Percentiles rank a stretch among this genome's conserved stretches.
These are phyloP conservation scores for Pachymerium ferrugineum DNA, from an alignment of 2,888 invertebrate genomes.

Conservation along the genomic window DNA sequence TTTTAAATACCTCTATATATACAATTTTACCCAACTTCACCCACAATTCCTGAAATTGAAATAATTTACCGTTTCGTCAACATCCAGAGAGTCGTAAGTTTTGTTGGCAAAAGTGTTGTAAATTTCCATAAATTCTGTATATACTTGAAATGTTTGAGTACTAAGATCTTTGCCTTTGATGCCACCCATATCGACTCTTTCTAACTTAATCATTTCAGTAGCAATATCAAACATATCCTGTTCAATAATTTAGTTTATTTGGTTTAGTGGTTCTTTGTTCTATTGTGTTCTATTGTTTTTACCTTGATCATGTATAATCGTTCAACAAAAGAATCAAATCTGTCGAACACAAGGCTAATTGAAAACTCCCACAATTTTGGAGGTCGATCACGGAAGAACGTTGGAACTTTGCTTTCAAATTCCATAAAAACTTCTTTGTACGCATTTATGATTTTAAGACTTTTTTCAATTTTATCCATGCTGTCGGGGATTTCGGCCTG, in stretches of 20 bases:
- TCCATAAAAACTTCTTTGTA: slow-evolving; percentile 57
- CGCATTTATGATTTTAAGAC: slow-evolving; percentile 32
- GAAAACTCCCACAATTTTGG: slow-evolving; percentile 77
- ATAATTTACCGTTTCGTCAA: too few relatives aligned
- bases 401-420: slow-evolving; percentile 62
- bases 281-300: too few relatives aligned
- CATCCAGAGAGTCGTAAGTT: slow-evolving; percentile 56
- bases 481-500: slow-evolving; percentile 94
- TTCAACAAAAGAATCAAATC: slow-evolving; percentile 69
- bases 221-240: slow-evolving; percentile 90
- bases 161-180: slow-evolving; percentile 49
- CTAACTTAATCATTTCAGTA: slow-evolving; percentile 85
- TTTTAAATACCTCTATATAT: too few relatives aligned
- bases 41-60: too few relatives aligned
- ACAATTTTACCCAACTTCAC: too few relatives aligned
- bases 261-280: too few relatives aligned
- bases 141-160: slow-evolving; percentile 45
- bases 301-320: slow-evolving; percentile 70
- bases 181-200: slow-evolving; percentile 89
- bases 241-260: too few relatives aligned
- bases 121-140: slow-evolving; percentile 48
- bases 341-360: slow-evolving; percentile 70
- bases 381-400: slow-evolving; percentile 61
- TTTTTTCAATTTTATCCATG: slow-evolving; percentile 57
- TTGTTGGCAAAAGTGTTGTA: slow-evolving; percentile 54